Percentiles rank a stretch among this genome's conserved stretches.
Evolutionary conservation across 2,888 invertebrate species (phyloP).

Genomic region (Oxycera nigricornis): DNA sequence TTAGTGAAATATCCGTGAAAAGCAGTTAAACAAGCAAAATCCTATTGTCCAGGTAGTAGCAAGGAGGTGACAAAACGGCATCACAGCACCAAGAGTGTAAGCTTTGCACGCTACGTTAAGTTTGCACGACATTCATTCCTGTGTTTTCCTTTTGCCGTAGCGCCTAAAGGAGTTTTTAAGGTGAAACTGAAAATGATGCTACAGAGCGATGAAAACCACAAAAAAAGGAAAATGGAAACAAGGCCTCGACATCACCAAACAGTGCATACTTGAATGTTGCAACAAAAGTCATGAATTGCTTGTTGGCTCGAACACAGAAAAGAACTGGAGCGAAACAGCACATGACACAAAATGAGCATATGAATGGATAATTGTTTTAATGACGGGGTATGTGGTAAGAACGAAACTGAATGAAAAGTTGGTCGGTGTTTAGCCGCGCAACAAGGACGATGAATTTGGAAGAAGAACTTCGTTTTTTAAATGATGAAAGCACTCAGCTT

Average conservation of each 20-base stretch:
- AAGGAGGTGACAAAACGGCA: no score
- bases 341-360: constrained; percentile 20
- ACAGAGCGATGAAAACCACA: not conserved
- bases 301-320: not conserved
- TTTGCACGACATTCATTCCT: no score
- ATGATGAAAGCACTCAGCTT: no score
- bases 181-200: not conserved
- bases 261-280: not conserved
- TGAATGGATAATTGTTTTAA: constrained; percentile 15
- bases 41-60: no score
- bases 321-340: not conserved
- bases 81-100: no score
- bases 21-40: no score
- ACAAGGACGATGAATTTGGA: no score
- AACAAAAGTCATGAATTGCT: not conserved
- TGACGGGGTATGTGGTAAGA: not conserved
- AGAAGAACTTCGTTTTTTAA: no score
- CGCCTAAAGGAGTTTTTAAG: not conserved
- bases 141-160: no score
- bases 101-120: no score
- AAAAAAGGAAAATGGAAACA: constrained; percentile 16
- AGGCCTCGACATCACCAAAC: not conserved
- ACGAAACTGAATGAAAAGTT: not conserved
- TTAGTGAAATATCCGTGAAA: no score
- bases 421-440: no score